Evolutionary conservation across 2,797 vertebrate species (phyloP).

Genomic region (Acanthis flammea): DNA sequence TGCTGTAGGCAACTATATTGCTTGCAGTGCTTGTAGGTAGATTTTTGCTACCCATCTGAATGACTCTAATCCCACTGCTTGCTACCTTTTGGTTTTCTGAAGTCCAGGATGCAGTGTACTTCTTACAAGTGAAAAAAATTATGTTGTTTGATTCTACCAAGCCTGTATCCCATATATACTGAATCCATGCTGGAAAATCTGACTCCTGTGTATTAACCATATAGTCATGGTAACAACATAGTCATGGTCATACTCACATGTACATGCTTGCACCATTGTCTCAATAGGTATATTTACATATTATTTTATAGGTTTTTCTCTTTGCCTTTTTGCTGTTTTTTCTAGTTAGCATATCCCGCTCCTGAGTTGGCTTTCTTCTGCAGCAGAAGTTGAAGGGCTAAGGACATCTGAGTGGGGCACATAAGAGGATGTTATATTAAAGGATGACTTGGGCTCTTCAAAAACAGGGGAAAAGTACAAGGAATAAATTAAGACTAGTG

Average conservation of each 20-base stretch:
- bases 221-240: neutral
- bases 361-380: neutral
- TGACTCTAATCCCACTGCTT: neutral
- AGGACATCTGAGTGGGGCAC: neutral
- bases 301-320: neutral
- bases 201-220: neutral
- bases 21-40: neutral
- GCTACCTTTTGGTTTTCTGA: neutral
- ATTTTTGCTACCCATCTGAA: neutral
- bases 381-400: neutral
- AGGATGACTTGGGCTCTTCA: neutral
- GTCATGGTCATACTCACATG: accelerated
- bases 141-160: neutral
- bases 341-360: neutral
- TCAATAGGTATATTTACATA: neutral
- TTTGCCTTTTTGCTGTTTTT: neutral
- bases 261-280: neutral
- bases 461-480: neutral
- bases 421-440: neutral
- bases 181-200: neutral
- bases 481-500: neutral
- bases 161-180: neutral
- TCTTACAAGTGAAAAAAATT: neutral
- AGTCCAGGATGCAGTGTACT: neutral
- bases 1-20: neutral